phyloP scores from a whole-genome alignment of 2,797 vertebrate genomes.

The Pristis pectinata region DNA sequence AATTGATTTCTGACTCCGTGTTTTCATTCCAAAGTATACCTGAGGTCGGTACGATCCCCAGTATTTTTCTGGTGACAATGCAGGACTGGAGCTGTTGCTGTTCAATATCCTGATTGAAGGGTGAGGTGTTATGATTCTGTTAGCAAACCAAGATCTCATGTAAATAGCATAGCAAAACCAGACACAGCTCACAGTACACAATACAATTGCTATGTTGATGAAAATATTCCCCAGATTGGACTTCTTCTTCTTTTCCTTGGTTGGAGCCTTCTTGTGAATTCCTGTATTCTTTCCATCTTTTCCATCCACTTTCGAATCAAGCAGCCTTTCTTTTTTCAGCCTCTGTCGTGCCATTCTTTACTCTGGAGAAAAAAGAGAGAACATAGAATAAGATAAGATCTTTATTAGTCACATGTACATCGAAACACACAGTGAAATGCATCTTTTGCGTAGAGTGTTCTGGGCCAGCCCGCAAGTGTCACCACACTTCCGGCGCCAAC shows the following conservation, averaged over 20 bases:
- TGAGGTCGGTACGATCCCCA: slow-evolving; percentile 94
- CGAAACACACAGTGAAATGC: too few relatives aligned
- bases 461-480: too few relatives aligned
- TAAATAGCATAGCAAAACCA: slow-evolving; percentile 72
- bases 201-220: slow-evolving; percentile 70
- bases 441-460: too few relatives aligned
- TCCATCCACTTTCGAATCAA: slow-evolving; percentile 4
- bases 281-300: slow-evolving; percentile 7
- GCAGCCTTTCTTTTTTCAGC: background rate
- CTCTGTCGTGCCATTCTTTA: slow-evolving; percentile 22
- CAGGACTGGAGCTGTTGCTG: slow-evolving; percentile 60
- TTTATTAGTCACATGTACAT: background rate
- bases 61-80: slow-evolving; percentile 66
- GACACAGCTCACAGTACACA: slow-evolving; percentile 68
- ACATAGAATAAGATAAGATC: too few relatives aligned
- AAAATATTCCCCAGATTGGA: slow-evolving; percentile 63
- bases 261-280: background rate
- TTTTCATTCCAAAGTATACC: slow-evolving; percentile 94
- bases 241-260: slow-evolving; percentile 65
- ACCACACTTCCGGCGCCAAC: too few relatives aligned
- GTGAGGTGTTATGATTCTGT: slow-evolving; percentile 69
- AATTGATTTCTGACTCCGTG: slow-evolving; percentile 71
- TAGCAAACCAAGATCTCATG: slow-evolving; percentile 61
- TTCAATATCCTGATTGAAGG: slow-evolving; percentile 61
- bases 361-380: background rate